Conservation (phyloP, 2,113 vertebrate species). For the Calidris pugnax region DNA sequence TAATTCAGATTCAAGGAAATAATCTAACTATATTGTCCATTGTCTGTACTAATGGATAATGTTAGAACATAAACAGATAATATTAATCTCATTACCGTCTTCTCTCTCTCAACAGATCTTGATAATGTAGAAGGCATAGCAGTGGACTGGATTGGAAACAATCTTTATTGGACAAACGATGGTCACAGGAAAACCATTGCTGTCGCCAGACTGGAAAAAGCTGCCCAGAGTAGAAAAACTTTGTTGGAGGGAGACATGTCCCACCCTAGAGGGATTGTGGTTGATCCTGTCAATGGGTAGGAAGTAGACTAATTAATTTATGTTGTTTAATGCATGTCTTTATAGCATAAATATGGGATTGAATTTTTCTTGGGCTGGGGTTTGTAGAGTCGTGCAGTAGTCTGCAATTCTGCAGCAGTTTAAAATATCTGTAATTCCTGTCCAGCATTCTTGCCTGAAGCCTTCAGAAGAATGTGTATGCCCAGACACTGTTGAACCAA, state of each 20-base stretch:
- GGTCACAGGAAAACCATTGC: constrained; percentile 96
- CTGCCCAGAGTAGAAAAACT: constrained; percentile 92
- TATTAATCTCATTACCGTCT: background rate
- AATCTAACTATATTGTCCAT: background rate
- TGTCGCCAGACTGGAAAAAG: constrained; percentile 90
- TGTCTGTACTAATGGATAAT: background rate
- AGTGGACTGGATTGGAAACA: constrained; percentile 98
- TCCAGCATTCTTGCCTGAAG: background rate
- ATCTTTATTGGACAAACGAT: constrained; percentile 97
- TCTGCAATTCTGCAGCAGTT: background rate
- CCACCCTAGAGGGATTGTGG: constrained; percentile 94
- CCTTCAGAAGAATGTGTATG: background rate
- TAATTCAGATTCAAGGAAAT: background rate
- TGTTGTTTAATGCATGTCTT: background rate
- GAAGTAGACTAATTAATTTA: background rate
- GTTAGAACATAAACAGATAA: background rate
- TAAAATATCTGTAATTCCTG: background rate
- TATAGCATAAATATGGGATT: background rate
- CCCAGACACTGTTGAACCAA: background rate
- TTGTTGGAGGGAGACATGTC: constrained; percentile 96
- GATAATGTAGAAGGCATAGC: constrained; percentile 98
- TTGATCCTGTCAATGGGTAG: constrained; percentile 95
- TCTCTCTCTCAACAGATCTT: constrained; percentile 78
- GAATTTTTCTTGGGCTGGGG: background rate
- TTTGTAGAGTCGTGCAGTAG: background rate